Evolutionary conservation across 2,113 vertebrate genomes (phyloP), one percentile per base, ranked within the genome.

Genomic region (Sisor rabdophorus): DNA sequence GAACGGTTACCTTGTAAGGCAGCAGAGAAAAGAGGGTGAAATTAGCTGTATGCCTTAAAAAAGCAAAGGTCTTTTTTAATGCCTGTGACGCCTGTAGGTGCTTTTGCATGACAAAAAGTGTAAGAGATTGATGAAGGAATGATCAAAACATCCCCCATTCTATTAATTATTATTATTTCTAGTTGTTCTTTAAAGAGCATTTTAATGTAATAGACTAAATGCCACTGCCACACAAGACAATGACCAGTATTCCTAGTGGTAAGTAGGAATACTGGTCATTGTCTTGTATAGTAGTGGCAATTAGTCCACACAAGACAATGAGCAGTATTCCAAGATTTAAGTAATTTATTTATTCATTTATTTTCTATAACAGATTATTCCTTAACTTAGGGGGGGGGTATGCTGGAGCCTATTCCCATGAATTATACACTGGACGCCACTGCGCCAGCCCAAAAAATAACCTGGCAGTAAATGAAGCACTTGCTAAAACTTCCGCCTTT

Each of bases 1-100:
- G 80, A 30, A 79, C 32, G 54, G 79, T 84, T 86, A 77, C 89
- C 87, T 85, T 88, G 80, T 88, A 88, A 84, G 88, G 89, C 70
- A 61, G 72, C 44, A 72, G 30, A 61, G 78, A 79, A 80, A 55
- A 47, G 81, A 44, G 61, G 63, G 16, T 59, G 50, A 61, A 67
- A 58, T 2, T 13, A 75, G 69, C 54, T 19, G 40, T 58, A 79
- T 53, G 50, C 32, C 64, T 36, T 17, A 59, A 24, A 22, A 30
- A 76, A 63, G 61, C 2, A 53, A 76, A 79, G n/a, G 19, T 50
- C 4, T 32, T 70, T 70, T 76, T 30, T 26, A 32, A 26, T 30
- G 22, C 32, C 47, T 44, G 3, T 19, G 22, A 75, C 24, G 20
- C 16, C 50, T 24, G 40, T n/a, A 74, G 11, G 61, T 47, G 61